Evolutionary conservation across 2,113 vertebrate species (phyloP).

Genomic region (Petroica traversi): DNA sequence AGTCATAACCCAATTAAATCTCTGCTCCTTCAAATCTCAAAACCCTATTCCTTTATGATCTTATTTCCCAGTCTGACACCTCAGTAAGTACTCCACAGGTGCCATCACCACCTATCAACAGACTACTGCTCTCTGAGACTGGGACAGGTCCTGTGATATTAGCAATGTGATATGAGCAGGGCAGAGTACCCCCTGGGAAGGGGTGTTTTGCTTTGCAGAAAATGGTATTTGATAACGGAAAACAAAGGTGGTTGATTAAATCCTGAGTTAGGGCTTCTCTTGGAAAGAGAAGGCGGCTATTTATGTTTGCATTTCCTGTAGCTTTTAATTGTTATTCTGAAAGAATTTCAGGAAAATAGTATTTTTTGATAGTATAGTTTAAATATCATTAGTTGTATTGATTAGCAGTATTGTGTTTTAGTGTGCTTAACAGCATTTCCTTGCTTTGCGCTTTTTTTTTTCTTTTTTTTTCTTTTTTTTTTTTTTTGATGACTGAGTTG

Average conservation of each 20-base stretch:
- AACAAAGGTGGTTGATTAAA: neutral
- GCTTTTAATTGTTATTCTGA: neutral
- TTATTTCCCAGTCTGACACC: neutral
- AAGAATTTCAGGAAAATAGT: neutral
- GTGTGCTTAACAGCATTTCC: neutral
- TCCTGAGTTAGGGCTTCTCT: neutral
- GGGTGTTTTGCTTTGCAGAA: neutral
- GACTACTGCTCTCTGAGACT: neutral
- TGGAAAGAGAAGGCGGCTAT: neutral
- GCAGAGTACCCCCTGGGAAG: neutral
- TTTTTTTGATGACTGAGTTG: neutral
- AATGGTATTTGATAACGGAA: neutral
- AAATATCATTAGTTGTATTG: neutral
- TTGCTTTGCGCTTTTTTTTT: no score
- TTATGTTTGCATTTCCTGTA: neutral
- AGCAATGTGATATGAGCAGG: neutral
- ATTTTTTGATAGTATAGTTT: neutral
- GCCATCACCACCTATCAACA: neutral
- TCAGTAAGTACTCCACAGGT: neutral
- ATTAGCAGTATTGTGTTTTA: neutral
- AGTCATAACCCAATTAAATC: neutral
- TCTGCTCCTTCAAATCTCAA: neutral
- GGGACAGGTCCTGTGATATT: neutral
- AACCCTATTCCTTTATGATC: neutral
- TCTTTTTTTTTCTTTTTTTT: no score